phyloP scores from a whole-genome alignment of 2,888 invertebrate species.

The Salticus scenicus region DNA sequence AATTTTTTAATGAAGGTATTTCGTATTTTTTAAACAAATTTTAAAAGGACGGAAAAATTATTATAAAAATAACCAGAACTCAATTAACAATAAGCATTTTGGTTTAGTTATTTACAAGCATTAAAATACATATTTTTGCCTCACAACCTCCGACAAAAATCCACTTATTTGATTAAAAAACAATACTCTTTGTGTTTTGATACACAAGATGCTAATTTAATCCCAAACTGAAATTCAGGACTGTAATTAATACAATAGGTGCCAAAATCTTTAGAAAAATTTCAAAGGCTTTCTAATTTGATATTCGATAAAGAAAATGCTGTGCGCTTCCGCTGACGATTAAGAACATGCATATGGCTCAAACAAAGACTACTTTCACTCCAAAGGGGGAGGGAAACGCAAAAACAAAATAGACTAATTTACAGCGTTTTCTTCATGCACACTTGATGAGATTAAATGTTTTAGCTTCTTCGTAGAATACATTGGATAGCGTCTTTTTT shows the following conservation, averaged over 20 bases:
- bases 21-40: too few species aligned
- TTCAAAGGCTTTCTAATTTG: neutral
- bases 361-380: neutral
- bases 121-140: too few species aligned
- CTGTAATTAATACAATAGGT: neutral
- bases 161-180: too few species aligned
- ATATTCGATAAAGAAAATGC: neutral
- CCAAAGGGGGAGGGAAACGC: too few species aligned
- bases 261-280: neutral
- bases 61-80: too few species aligned
- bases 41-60: too few species aligned
- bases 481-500: neutral
- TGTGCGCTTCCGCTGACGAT: neutral
- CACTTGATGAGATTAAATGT: neutral
- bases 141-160: too few species aligned
- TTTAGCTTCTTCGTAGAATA: neutral
- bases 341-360: neutral
- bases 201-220: conserved; percentile 1
- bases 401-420: neutral
- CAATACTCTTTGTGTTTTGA: neutral
- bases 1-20: too few species aligned
- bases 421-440: neutral
- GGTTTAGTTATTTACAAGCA: too few species aligned
- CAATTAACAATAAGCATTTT: too few species aligned
- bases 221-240: neutral